A percentile compares a stretch with the other conserved stretches of the same genome.
phyloP scores from a whole-genome alignment of 2,113 vertebrate genomes.

The Oreochromis spilurus region DNA sequence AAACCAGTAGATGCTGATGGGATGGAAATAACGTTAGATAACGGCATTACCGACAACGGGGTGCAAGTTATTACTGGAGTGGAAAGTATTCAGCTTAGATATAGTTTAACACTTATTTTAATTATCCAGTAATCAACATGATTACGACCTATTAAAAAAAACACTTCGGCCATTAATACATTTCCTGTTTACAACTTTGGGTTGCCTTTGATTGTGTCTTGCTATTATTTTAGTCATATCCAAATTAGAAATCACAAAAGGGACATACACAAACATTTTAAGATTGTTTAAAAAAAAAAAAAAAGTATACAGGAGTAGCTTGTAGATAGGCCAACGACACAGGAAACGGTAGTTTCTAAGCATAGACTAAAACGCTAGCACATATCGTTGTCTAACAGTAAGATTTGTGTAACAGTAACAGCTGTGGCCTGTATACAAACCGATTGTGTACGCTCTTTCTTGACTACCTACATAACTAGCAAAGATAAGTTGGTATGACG shows the following conservation, averaged over 20 bases:
- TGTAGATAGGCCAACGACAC: neutral
- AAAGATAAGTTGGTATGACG: neutral
- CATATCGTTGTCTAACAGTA: neutral
- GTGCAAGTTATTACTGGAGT: neutral
- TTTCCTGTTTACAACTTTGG: neutral
- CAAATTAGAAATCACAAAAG: neutral
- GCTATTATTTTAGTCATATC: neutral
- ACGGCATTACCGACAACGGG: neutral
- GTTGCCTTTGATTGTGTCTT: neutral
- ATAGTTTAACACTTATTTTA: neutral
- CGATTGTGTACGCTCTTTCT: neutral
- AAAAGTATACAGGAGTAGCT: neutral
- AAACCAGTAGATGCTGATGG: neutral
- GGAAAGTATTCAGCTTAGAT: neutral
- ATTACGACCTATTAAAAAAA: neutral
- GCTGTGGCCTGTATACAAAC: neutral
- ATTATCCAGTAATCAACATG: neutral
- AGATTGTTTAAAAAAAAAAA: neutral
- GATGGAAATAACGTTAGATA: neutral
- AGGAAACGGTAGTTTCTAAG: neutral
- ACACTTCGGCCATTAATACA: neutral
- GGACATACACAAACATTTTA: neutral
- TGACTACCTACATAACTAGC: neutral
- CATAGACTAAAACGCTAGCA: neutral
- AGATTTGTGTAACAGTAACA: neutral